Evolutionary conservation across 2,888 invertebrate genomes (phyloP).

Genomic region (Arctia plantaginis): DNA sequence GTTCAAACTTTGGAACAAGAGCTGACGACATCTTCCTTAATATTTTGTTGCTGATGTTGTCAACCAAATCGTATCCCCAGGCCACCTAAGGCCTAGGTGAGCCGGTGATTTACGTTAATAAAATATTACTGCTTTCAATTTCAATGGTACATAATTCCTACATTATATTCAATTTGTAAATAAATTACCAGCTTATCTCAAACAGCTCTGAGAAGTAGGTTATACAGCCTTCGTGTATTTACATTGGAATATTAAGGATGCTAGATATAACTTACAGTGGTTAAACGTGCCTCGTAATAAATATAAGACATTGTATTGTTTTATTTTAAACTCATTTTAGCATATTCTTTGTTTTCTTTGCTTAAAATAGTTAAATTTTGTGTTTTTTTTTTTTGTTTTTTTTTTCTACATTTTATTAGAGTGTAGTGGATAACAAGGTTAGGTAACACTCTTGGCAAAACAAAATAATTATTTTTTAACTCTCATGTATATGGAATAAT

Average conservation of each 20-base stretch:
- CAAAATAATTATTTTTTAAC: too few species aligned
- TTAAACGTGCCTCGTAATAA: background rate
- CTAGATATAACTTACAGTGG: background rate
- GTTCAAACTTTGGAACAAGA: too few species aligned
- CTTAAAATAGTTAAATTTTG: too few species aligned
- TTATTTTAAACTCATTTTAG: background rate
- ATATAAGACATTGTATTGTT: constrained; percentile 1
- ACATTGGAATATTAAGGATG: constrained; percentile 6
- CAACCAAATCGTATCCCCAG: too few species aligned
- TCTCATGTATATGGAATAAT: too few species aligned
- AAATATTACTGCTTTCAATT: background rate
- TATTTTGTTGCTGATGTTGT: too few species aligned
- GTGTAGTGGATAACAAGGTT: too few species aligned
- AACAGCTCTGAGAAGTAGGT: background rate
- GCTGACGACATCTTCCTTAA: too few species aligned
- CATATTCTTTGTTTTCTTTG: background rate
- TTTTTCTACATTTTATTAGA: too few species aligned
- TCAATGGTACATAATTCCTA: background rate
- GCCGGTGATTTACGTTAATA: background rate
- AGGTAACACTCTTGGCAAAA: too few species aligned
- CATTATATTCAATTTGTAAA: background rate
- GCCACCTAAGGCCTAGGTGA: too few species aligned
- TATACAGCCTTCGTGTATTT: background rate
- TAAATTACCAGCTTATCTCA: background rate
- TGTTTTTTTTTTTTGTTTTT: too few species aligned